These are phyloP conservation scores for Coregonus suidteri DNA, from an alignment of 2,797 vertebrate genomes.

Conservation along the genomic window DNA sequence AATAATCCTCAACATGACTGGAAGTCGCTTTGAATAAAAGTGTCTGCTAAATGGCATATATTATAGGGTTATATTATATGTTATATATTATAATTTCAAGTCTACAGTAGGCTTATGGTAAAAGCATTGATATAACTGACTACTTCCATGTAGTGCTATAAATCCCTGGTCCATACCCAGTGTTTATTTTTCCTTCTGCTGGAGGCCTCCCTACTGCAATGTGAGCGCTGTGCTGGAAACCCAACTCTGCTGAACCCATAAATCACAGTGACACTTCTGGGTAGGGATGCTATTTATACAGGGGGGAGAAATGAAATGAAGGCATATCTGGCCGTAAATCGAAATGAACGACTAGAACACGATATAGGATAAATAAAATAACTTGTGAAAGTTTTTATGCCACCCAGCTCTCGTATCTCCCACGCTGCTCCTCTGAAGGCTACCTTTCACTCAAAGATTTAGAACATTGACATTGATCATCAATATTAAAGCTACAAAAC, in stretches of 20 bases:
- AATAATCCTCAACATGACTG: no score
- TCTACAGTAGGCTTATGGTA: no score
- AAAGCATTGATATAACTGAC: not conserved
- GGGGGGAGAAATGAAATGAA: conserved; percentile 20
- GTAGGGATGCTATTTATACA: conserved; percentile 60
- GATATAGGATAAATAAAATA: conserved; percentile 14
- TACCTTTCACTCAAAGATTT: not conserved
- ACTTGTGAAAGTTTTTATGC: conserved; percentile 1
- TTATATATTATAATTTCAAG: no score
- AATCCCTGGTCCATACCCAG: not conserved
- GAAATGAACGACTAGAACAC: conserved; percentile 23
- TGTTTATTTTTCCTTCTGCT: conserved; percentile 46
- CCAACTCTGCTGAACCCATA: conserved; percentile 30
- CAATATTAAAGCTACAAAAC: not conserved
- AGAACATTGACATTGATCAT: not conserved
- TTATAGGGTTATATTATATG: no score
- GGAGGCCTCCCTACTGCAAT: conserved; percentile 24
- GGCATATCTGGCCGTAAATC: conserved; percentile 28
- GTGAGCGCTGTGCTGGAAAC: conserved; percentile 37
- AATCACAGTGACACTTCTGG: conserved; percentile 56
- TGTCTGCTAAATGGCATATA: no score
- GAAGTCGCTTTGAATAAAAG: no score
- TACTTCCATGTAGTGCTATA: not conserved
- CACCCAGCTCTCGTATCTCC: not conserved
- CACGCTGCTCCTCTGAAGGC: not conserved